A percentile compares a stretch with the other conserved stretches of the same genome.
Evolutionary conservation across 2,888 invertebrate genomes (phyloP).

Genomic region (Cephonodes hylas): DNA sequence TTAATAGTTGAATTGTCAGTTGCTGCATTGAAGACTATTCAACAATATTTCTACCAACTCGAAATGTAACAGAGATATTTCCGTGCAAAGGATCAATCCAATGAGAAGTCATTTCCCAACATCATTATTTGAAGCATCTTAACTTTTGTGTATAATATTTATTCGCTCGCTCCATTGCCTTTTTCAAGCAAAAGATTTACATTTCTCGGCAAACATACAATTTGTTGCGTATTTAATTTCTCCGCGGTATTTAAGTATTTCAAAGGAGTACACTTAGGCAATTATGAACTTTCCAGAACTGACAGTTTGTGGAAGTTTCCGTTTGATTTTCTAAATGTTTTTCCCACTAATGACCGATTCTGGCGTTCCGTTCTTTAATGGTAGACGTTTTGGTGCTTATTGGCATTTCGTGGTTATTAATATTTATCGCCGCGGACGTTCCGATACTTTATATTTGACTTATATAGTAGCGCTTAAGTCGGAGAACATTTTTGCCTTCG

Average conservation of each 20-base stretch:
- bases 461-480: background rate
- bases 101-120: background rate
- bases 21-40: background rate
- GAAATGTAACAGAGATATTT: background rate
- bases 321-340: slow-evolving; percentile 72
- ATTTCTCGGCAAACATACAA: background rate
- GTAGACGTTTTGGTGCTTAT: slow-evolving; percentile 51
- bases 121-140: background rate
- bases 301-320: slow-evolving; percentile 55
- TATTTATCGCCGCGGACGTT: slow-evolving; percentile 50
- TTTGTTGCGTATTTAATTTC: slow-evolving; percentile 31
- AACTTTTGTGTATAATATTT: background rate
- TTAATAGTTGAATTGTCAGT: too few relatives aligned
- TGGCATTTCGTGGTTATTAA: slow-evolving; percentile 57
- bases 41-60: background rate
- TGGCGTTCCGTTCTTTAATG: slow-evolving; percentile 49
- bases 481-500: background rate
- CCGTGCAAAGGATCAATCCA: background rate
- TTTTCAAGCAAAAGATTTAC: background rate
- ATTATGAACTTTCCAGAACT: slow-evolving; percentile 35
- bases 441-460: slow-evolving; percentile 32
- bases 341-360: slow-evolving; percentile 65
- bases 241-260: slow-evolving; percentile 42
- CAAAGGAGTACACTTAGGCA: slow-evolving; percentile 33
- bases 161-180: background rate